Evolutionary conservation across 2,113 vertebrate genomes (phyloP), one percentile per base, ranked within the genome.

Genomic region (Gadus chalcogrammus): DNA sequence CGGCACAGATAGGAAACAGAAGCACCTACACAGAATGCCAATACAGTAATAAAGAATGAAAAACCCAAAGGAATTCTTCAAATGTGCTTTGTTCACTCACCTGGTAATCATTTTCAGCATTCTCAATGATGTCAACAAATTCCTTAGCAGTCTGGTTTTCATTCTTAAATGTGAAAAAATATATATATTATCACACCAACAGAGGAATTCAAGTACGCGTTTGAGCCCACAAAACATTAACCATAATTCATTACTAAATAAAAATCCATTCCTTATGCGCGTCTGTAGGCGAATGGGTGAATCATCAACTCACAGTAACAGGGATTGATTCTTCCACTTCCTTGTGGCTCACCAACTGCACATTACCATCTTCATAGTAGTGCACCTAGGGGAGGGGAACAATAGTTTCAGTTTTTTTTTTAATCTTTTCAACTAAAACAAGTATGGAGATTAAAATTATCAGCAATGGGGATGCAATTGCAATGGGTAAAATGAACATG

Each of bases 331-430:
- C 95, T 74, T 96, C 95, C 81, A 99, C 92, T 74, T 99, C 97
- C 93, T 99, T 99, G 92, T 99, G 97, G 92, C 97, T 99, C 89
- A 99, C 97, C 88, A 99, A 91, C 83, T 99, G 97, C 84, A 99
- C 97, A 71, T 99, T 99, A 65, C 97, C 97, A 90, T 99, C 97
- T 93, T 99, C 97, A 91, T 99, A 99, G 91, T 99, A 99, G 85
- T 99, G 97, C 88, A 99, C 97, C 97, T 99, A 73, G 64, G 83
- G 81, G 53, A 74, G 18, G 35, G 67, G 24, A 60, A 12, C 3
- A 67, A 12, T 11, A 35, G 66, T 35, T 60, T 67, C 24, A 61
- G 6, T 52, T 27, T 18, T 18, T 13, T 65, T 9, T 13, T 27
- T 7, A 38, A 1, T 48, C 7, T 2, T 48, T 9, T 48, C 42